Conservation (phyloP, 1,140 invertebrate genomes). For the Papilio xuthus region DNA sequence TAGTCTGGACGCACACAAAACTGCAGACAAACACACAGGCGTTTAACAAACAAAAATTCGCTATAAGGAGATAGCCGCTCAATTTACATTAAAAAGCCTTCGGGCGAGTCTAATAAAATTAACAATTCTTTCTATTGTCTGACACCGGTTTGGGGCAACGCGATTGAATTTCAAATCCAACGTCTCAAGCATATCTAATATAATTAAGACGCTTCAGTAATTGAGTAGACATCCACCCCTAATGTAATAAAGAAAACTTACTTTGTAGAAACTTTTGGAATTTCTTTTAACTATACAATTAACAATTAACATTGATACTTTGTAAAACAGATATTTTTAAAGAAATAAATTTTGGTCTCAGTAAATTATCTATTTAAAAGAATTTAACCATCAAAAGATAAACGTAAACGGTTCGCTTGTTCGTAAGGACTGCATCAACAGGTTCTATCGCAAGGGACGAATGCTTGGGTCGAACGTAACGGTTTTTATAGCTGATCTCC, state of each 20-base stretch:
- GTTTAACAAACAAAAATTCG: slow-evolving; percentile 31
- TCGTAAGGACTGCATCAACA: slow-evolving; percentile 17
- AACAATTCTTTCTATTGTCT: slow-evolving; percentile 71
- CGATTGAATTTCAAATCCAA: slow-evolving; percentile 79
- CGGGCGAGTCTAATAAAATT: slow-evolving; percentile 74
- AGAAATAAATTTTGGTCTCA: too few species aligned
- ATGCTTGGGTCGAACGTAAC: slow-evolving; percentile 18
- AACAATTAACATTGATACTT: slow-evolving; percentile 28
- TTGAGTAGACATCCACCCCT: slow-evolving; percentile 75
- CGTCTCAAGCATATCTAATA: slow-evolving; percentile 74
- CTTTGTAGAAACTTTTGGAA: slow-evolving; percentile 44
- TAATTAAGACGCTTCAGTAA: slow-evolving; percentile 76
- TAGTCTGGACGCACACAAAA: slow-evolving; percentile 33
- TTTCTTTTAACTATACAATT: slow-evolving; percentile 21
- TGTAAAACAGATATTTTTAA: background rate
- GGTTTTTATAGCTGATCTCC: slow-evolving; percentile 12
- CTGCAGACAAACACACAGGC: background rate
- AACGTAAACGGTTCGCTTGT: background rate
- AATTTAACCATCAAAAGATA: slow-evolving; percentile 1
- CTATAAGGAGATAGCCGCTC: slow-evolving; percentile 55
- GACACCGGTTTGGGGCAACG: slow-evolving; percentile 59
- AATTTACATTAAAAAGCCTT: slow-evolving; percentile 77
- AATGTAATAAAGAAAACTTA: slow-evolving; percentile 56
- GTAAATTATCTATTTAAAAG: too few species aligned
- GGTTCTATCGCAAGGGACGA: slow-evolving; percentile 18